Base-by-base conservation (phyloP, 2,113 vertebrate genomes). In the Colinus virginianus region DNA sequence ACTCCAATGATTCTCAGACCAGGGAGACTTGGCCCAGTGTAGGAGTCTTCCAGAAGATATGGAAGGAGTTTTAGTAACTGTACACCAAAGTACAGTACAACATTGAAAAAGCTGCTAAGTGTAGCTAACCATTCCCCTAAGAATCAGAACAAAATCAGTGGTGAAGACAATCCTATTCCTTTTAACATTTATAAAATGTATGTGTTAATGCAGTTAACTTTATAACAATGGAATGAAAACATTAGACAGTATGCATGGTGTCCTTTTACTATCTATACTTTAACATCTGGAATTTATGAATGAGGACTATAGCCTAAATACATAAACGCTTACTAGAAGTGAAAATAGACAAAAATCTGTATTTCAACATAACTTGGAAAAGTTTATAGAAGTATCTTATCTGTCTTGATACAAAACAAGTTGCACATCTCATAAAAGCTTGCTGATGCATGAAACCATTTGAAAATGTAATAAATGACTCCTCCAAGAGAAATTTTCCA, bases 241-340 rank as follows among this genome's bases (percentile, higher is more conserved):
- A 10, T 25, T 84, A 79, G 61, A 67, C 34, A 81, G 16, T 30
- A 53, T 72, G 66, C 38, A 62, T 10, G 46, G 8, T 66, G 58
- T 82, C 30, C 48, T 88, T 92, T 88, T 18, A 43, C 80, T 96
- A 82, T 87, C 90, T 92, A 1, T 91, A 81, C 96, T 97, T 97
- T 95, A 96, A 96, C 86, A 97, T 91, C 76, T 97, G 86, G 43
- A 90, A 81, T 94, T 90, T 94, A 69, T 97, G 83, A 90, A 43
- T 85, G 78, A 93, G 78, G 68, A 83, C 81, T 62, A 32, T 77
- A 78, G 62, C 77, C 97, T 93, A 91, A 95, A 94, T 95, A 95
- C 88, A 75, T 45, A 94, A 95, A 89, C 66, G 90, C 92, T 56
- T 23, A 20, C 72, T 82, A 68, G 48, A 23, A 75, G 30, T 87